Evolutionary conservation across 2,797 vertebrate species (phyloP).

Genomic region (Melanotaenia boesemani): DNA sequence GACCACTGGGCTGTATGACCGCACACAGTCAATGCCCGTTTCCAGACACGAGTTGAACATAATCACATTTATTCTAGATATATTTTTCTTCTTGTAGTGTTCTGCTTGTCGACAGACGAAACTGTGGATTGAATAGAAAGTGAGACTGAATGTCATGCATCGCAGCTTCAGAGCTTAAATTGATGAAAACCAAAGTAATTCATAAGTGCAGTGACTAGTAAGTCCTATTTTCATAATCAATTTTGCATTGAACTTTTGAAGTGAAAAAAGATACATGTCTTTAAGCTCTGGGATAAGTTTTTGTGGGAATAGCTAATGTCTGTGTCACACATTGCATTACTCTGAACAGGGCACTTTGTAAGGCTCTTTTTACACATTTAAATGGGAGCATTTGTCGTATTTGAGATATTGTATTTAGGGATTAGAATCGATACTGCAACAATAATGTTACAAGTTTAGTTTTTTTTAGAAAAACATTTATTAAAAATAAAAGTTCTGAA

Average conservation of each 20-base stretch:
- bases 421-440: too few species aligned
- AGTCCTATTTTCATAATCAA: neutral
- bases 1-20: conserved; percentile 1
- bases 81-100: neutral
- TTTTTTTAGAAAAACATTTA: too few species aligned
- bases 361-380: neutral
- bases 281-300: neutral
- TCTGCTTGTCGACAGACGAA: neutral
- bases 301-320: neutral
- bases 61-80: neutral
- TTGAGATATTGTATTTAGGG: conserved; percentile 5
- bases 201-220: too few species aligned
- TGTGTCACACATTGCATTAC: neutral
- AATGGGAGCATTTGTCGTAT: neutral
- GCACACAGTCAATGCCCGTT: neutral
- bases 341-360: neutral
- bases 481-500: too few species aligned
- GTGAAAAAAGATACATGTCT: neutral
- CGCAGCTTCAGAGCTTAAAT: neutral
- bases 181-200: neutral
- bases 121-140: neutral
- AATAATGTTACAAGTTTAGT: too few species aligned
- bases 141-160: neutral
- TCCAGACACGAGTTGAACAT: conserved; percentile 1
- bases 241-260: neutral